phyloP scores from a whole-genome alignment of 2,888 invertebrate genomes.

The Diaperis boleti region DNA sequence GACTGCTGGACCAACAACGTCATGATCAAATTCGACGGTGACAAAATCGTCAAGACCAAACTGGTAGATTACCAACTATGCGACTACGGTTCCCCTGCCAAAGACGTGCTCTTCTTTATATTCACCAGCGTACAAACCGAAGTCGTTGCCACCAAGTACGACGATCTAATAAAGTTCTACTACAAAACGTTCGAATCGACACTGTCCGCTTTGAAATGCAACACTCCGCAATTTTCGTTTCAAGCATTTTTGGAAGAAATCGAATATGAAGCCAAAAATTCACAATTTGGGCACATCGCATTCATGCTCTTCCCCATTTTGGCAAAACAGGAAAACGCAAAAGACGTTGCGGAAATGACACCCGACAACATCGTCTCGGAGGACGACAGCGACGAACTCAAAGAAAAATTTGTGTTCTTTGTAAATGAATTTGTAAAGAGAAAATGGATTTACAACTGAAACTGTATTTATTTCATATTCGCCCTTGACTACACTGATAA shows the following conservation, averaged over 20 bases:
- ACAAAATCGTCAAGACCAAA: slow-evolving; percentile 44
- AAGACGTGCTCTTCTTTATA: slow-evolving; percentile 53
- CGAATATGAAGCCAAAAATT: slow-evolving; percentile 5
- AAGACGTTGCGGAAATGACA: slow-evolving; percentile 12
- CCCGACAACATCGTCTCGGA: neutral
- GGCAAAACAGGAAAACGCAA: neutral
- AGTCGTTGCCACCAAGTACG: slow-evolving; percentile 3
- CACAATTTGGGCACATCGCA: slow-evolving; percentile 8
- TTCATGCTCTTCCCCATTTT: slow-evolving; percentile 31
- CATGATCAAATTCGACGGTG: slow-evolving; percentile 64
- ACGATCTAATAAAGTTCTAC: slow-evolving; percentile 26
- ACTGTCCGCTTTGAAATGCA: slow-evolving; percentile 9
- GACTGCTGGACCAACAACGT: slow-evolving; percentile 74
- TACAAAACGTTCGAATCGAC: slow-evolving; percentile 3
- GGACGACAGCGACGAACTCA: neutral
- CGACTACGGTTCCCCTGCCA: slow-evolving; percentile 47
- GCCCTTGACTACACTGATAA: neutral
- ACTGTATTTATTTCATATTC: neutral
- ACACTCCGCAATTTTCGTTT: neutral
- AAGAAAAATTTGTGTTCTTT: slow-evolving; percentile 12
- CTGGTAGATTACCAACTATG: slow-evolving; percentile 55
- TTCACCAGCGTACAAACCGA: slow-evolving; percentile 47
- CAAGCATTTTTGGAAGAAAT: neutral
- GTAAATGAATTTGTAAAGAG: slow-evolving; percentile 14
- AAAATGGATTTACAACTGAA: slow-evolving; percentile 17